Conservation (phyloP, 2,113 vertebrate genomes). For the Microcebus jonahi region DNA sequence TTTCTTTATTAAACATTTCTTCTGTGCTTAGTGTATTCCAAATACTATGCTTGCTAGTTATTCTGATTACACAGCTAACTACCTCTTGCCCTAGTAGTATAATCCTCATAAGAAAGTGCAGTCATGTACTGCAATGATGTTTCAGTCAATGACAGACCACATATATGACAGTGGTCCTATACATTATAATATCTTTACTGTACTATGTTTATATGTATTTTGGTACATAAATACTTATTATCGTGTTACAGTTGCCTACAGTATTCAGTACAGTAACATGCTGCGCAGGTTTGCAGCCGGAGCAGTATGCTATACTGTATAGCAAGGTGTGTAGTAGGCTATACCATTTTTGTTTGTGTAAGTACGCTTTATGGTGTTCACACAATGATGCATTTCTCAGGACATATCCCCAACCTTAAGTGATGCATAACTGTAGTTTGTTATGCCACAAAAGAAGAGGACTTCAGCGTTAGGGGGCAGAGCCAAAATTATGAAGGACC, state of each 20-base stretch:
- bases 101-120: neutral
- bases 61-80: neutral
- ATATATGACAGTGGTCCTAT: neutral
- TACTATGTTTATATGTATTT: neutral
- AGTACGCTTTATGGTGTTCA: neutral
- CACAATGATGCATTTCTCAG: neutral
- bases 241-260: neutral
- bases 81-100: neutral
- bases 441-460: neutral
- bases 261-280: neutral
- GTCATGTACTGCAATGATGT: neutral
- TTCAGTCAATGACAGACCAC: neutral
- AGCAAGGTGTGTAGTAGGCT: neutral
- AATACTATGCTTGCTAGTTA: neutral
- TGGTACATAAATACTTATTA: neutral
- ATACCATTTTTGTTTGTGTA: neutral
- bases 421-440: neutral
- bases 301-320: neutral
- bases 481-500: neutral
- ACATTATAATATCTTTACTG: neutral
- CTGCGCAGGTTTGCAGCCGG: neutral
- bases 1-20: slow-evolving; percentile 22
- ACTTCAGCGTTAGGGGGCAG: neutral
- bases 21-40: neutral
- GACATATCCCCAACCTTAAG: neutral